Percentiles rank a stretch among this genome's conserved stretches.
These are phyloP conservation scores for Bombus impatiens DNA, from an alignment of 1,140 invertebrate genomes.

Conservation along the genomic window DNA sequence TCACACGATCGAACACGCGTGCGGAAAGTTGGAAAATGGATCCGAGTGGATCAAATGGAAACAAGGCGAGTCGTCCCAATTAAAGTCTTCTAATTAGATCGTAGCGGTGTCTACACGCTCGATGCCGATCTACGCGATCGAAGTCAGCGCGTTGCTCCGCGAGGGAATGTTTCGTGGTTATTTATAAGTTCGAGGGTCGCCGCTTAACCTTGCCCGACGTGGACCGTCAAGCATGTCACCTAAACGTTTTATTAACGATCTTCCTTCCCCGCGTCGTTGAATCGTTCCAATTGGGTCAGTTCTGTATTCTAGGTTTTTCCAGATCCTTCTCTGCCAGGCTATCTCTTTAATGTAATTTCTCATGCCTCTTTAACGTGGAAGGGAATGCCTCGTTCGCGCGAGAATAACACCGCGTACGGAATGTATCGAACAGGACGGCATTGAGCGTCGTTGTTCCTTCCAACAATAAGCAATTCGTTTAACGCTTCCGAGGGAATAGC, in stretches of 20 bases:
- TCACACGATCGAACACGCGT: too few relatives aligned
- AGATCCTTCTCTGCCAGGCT: neutral
- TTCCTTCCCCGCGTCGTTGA: neutral
- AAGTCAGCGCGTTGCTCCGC: neutral
- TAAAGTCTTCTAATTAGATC: constrained; percentile 50
- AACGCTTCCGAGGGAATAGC: neutral
- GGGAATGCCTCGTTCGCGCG: too few relatives aligned
- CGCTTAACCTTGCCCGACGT: constrained; percentile 76
- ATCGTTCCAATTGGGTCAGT: constrained; percentile 72
- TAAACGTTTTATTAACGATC: constrained; percentile 61
- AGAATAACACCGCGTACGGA: neutral
- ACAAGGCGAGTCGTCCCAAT: constrained; percentile 33
- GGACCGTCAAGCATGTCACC: constrained; percentile 66
- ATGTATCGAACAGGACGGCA: neutral
- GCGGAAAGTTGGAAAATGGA: neutral
- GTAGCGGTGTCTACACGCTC: constrained; percentile 2
- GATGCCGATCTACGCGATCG: neutral
- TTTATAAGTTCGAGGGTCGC: constrained; percentile 77
- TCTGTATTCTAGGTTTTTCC: constrained; percentile 38
- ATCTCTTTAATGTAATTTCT: too few relatives aligned
- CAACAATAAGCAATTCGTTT: neutral
- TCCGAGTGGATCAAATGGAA: neutral
- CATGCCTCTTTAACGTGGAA: too few relatives aligned
- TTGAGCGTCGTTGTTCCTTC: neutral
- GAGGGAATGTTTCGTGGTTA: constrained; percentile 61